Evolutionary conservation across 2,113 vertebrate species (phyloP), one percentile per base, ranked within the genome.

Genomic region (Centropus bengalensis): DNA sequence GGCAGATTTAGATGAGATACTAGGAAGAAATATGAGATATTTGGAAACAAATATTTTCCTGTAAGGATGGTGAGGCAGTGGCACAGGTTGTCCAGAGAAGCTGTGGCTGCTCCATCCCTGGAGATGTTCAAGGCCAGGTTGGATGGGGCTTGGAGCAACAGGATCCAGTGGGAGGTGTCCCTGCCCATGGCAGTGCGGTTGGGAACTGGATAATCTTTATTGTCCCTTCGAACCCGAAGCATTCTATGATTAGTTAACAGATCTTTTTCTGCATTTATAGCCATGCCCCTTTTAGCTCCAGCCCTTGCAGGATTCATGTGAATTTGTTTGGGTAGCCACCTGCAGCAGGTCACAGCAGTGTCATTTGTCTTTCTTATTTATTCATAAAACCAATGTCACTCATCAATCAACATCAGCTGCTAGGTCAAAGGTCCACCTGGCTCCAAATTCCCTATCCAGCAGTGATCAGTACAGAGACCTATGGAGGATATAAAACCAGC

Each of bases 331-430:
- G n/a, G 10, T 91, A 68, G 44, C 73, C 83, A 49, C 80, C n/a
- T 63, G 30, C 71, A 94, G 12, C 64, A 89, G 75, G 75, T 88
- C 82, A 60, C 82, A 73, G 59, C 52, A 44, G 14, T 27, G 59
- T 51, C 62, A 82, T 91, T 93, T 95, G 73, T 94, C 82, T 75
- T 51, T 71, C 60, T 76, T 44, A 54, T 83, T 68, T 91, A 47
- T 76, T 76, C 40, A 75, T 83, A 60, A 86, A 90, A 47, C 56
- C 13, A 70, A 19, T 14, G n/a, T 71, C 59, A 23, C 75, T 83
- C 56, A 75, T 89, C 85, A 71, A 0, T 95, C 84, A 75, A 15
- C 38, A 64, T 82, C 45, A 66, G 63, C 60, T 62, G 62, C 33
- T 26, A 23, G 79, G 71, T 93, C 85, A 95, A 45, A 82, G 79